Base-by-base conservation (phyloP, 2,888 invertebrate genomes). In the Parnassius smintheus region DNA sequence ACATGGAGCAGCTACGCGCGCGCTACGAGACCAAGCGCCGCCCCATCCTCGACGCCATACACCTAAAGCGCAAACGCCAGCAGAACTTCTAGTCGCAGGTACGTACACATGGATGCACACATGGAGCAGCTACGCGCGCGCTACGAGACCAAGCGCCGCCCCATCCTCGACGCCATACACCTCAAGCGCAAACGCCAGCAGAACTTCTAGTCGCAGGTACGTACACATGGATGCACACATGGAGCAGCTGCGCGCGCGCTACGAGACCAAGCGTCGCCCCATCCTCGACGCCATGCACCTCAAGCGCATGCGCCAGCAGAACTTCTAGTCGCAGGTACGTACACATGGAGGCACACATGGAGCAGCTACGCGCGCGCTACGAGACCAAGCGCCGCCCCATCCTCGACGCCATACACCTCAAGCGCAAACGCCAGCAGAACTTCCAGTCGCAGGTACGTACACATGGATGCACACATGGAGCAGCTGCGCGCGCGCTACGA, bases 201-300 rank as follows among this genome's bases (percentile, higher is more conserved):
- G 91, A 98, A 99, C 92, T 98, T 98, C 92, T 98, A 94, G 81
- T 69, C 18, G 42, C 42, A 54, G 25, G 25, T 25, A 25, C 25
- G 25, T 25, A 25, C 18, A 18, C 18, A 99, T 99, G 99, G 99
- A 99, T 91, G 94, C 96, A 61, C 99, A 99, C 92, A 98, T 99
- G 76, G 98, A 99, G 78, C 98, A 98, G 86, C 93, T 99, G 70
- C 94, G 97, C 78, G 95, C 96, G 77, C 94, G 98, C 80, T 99
- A 99, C 93, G 97, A 98, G 90, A 96, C 97, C 75, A 99, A 99
- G 92, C 93, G 99, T 63, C 98, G 99, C 84, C 99, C 99, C 71
- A 99, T 99, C 81, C 94, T 99, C 77, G 99, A 99, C 92, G 99
- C 99, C 78, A 99, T 99, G 93, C 97, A 98, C 87, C 96, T 97